Percentiles rank a stretch among this genome's conserved stretches.
Conservation (phyloP, 1,140 invertebrate genomes). For the Drosophila virilis region DNA sequence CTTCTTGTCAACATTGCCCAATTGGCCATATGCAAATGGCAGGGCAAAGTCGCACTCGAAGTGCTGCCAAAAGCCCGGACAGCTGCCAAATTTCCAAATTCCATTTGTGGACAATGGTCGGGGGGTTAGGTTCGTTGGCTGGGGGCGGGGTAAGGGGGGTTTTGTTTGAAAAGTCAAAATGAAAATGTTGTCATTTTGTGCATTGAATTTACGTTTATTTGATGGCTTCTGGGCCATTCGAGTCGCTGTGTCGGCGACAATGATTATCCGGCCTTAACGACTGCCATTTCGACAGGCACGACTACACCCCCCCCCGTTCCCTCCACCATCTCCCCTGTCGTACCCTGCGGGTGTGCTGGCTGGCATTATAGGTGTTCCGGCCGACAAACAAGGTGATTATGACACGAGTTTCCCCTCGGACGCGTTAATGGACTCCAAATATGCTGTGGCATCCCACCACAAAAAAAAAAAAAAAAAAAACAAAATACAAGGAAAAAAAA, state of each 20-base stretch:
- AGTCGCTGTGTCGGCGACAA: slow-evolving; percentile 32
- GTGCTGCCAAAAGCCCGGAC: slow-evolving; percentile 42
- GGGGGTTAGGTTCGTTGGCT: background rate
- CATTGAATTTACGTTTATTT: slow-evolving; percentile 80
- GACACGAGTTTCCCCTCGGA: slow-evolving; percentile 67
- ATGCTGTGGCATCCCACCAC: slow-evolving; percentile 21
- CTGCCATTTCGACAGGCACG: slow-evolving; percentile 43
- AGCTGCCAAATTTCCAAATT: slow-evolving; percentile 50
- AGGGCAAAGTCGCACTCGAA: slow-evolving; percentile 48
- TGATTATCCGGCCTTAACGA: slow-evolving; percentile 73
- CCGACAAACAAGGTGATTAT: slow-evolving; percentile 78
- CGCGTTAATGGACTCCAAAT: slow-evolving; percentile 68
- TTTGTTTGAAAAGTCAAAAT: slow-evolving; percentile 58
- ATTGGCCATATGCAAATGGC: slow-evolving; percentile 76
- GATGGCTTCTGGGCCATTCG: slow-evolving; percentile 35
- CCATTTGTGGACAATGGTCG: slow-evolving; percentile 11
- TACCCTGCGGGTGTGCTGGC: background rate
- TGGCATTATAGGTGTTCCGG: slow-evolving; percentile 71
- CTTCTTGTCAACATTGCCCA: slow-evolving; percentile 69
- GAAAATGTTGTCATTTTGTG: slow-evolving; percentile 77
- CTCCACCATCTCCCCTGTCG: background rate
- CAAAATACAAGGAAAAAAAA: slow-evolving; percentile 11
- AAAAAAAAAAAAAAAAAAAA: background rate
- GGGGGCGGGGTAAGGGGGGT: background rate
- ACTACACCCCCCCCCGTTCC: background rate